Evolutionary conservation across 1,140 invertebrate genomes (phyloP), one percentile per base, ranked within the genome.

Genomic region (Centruroides sculpturatus): DNA sequence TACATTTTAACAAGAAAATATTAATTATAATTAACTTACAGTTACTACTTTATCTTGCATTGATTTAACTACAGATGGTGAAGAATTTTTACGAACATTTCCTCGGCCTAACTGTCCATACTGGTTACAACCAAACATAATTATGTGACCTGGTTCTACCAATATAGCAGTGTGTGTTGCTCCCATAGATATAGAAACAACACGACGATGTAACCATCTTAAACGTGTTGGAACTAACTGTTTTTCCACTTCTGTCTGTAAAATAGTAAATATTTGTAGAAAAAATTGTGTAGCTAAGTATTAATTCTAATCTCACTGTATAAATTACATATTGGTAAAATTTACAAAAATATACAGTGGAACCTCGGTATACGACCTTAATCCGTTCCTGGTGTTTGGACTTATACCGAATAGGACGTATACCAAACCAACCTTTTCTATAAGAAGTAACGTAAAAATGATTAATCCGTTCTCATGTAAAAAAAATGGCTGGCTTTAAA

Each of bases 111-210:
- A 73, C 71, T 77, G 83, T 60, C 75, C 82, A 59, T 81, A 78
- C 11, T 71, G 69, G 69, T 85, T 86, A 5, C 77, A 72, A 0
- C 84, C 84, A 73, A 85, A 81, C 3, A 82, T 81, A 52, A 82
- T 76, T 1, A 85, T 77, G 66, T 81, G 79, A 5, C 84, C 83
- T n/a, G 77, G 77, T 68, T 84, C 80, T 0, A 83, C 78, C 3
- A 86, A 71, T 12, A 84, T 79, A 36, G 79, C 78, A 35, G 77
- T 79, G 64, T 83, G 82, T 35, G 76, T 73, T 9, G 72, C 71
- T 0, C 81, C 82, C 69, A 84, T 78, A 35, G 78, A 76, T 0
- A 82, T 75, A 56, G 78, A 72, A 23, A 76, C 66, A 4, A 83
- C 78, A 52, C 71, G 67, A 49, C 73, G 73, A 6, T 68, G 71